Conservation (phyloP, 2,888 invertebrate genomes). For the Eupithecia abbreviata region DNA sequence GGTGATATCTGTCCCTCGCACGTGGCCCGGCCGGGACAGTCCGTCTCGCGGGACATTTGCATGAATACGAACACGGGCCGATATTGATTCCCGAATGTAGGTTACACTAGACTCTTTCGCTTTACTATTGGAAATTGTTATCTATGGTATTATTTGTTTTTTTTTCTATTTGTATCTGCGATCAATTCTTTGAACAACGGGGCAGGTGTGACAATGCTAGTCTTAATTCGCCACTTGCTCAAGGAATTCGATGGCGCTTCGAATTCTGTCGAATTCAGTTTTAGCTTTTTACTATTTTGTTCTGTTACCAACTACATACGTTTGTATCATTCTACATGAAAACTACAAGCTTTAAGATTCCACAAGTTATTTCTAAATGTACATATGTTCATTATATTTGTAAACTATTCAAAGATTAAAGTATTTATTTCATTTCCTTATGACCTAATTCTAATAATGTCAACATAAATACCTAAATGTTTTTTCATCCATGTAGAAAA, state of each 20-base stretch:
- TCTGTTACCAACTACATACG: not conserved
- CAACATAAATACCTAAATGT: not conserved
- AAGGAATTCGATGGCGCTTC: too few relatives aligned
- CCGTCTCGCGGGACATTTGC: conserved; percentile 44
- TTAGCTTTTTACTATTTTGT: not conserved
- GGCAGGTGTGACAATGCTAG: too few relatives aligned
- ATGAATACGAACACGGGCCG: conserved; percentile 30
- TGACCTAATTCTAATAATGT: not conserved
- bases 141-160: not conserved
- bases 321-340: not conserved
- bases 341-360: not conserved
- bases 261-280: too few relatives aligned
- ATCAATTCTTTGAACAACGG: too few relatives aligned
- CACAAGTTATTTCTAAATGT: not conserved
- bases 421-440: not conserved
- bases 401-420: not conserved
- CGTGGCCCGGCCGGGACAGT: conserved; percentile 14
- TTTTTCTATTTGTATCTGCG: too few relatives aligned
- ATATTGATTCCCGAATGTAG: conserved; percentile 31
- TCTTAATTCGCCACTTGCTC: too few relatives aligned
- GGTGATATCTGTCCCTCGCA: conserved; percentile 8
- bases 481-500: not conserved
- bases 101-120: conserved; percentile 13
- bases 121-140: conserved; percentile 10
- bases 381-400: not conserved